Conservation (phyloP, 2,888 invertebrate genomes). For the Cremastinae sp. region DNA sequence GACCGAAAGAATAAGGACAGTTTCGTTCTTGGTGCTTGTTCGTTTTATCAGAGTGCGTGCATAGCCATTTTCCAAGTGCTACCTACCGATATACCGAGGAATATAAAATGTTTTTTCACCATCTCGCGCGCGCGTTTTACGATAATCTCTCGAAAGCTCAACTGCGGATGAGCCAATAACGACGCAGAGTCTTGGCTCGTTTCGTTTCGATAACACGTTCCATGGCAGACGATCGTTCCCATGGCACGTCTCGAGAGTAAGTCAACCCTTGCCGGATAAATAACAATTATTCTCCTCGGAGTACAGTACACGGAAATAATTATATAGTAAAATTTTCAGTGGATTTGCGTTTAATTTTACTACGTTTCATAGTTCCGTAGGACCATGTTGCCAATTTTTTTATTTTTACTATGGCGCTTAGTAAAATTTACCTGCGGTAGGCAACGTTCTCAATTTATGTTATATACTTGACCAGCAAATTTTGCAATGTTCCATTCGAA, state of each 20-base stretch:
- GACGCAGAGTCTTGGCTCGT: constrained; percentile 40
- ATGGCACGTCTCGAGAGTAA: constrained; percentile 78
- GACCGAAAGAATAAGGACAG: constrained; percentile 32
- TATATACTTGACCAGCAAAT: too few species aligned
- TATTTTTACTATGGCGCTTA: too few species aligned
- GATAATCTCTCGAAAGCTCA: constrained; percentile 46
- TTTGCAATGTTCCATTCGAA: too few species aligned
- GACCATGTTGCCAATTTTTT: too few species aligned
- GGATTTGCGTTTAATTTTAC: too few species aligned
- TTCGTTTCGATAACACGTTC: constrained; percentile 48
- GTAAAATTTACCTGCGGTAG: too few species aligned
- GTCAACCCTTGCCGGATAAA: constrained; percentile 61
- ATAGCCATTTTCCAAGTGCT: constrained; percentile 25
- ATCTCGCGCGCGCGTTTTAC: constrained; percentile 44
- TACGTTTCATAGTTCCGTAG: too few species aligned
- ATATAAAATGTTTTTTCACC: constrained; percentile 15
- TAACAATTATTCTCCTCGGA: constrained; percentile 26
- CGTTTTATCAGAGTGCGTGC: too few species aligned
- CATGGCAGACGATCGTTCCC: constrained; percentile 65
- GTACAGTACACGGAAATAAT: too few species aligned
- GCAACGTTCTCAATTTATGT: too few species aligned
- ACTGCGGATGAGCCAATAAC: constrained; percentile 32
- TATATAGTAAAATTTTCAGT: too few species aligned
- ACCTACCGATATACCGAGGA: constrained; percentile 30
- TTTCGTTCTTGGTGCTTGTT: too few species aligned